These are phyloP conservation scores for Menidia beryllina DNA, from an alignment of 2,113 vertebrate species.

Conservation along the genomic window DNA sequence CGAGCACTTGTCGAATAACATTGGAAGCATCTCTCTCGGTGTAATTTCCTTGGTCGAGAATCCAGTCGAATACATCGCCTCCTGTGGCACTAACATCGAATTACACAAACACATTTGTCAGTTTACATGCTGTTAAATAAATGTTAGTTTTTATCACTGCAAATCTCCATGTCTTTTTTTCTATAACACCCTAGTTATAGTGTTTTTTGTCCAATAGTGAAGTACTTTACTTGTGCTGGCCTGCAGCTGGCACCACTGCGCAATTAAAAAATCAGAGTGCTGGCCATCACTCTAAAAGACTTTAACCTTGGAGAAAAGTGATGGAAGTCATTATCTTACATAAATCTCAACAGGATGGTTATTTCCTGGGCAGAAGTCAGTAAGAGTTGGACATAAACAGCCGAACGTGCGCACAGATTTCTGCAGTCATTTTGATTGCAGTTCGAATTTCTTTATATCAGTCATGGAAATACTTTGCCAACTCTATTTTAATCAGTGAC, in stretches of 20 bases:
- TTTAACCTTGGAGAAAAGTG: slow-evolving; percentile 50
- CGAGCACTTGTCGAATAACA: slow-evolving; percentile 82
- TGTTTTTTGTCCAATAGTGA: slow-evolving; percentile 21
- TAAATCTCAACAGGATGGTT: slow-evolving; percentile 34
- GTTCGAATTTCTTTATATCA: neutral
- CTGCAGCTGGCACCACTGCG: slow-evolving; percentile 32
- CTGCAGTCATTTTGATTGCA: neutral
- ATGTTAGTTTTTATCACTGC: slow-evolving; percentile 19
- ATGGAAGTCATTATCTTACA: slow-evolving; percentile 42
- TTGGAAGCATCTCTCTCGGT: slow-evolving; percentile 87
- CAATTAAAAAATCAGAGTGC: slow-evolving; percentile 43
- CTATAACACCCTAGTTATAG: slow-evolving; percentile 15
- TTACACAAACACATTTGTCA: slow-evolving; percentile 8
- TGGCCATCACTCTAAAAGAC: slow-evolving; percentile 57
- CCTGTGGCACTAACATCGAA: slow-evolving; percentile 82
- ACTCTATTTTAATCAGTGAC: slow-evolving; percentile 18
- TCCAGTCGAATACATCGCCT: slow-evolving; percentile 89
- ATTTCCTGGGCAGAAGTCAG: slow-evolving; percentile 29
- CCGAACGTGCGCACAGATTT: neutral
- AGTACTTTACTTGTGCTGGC: slow-evolving; percentile 32
- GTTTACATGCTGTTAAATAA: neutral
- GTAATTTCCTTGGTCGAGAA: slow-evolving; percentile 88
- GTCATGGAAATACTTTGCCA: slow-evolving; percentile 15
- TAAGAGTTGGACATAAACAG: slow-evolving; percentile 26
- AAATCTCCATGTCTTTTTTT: no score